Evolutionary conservation across 2,888 invertebrate genomes (phyloP), one percentile per base, ranked within the genome.

Genomic region (Scaeva pyrastri): DNA sequence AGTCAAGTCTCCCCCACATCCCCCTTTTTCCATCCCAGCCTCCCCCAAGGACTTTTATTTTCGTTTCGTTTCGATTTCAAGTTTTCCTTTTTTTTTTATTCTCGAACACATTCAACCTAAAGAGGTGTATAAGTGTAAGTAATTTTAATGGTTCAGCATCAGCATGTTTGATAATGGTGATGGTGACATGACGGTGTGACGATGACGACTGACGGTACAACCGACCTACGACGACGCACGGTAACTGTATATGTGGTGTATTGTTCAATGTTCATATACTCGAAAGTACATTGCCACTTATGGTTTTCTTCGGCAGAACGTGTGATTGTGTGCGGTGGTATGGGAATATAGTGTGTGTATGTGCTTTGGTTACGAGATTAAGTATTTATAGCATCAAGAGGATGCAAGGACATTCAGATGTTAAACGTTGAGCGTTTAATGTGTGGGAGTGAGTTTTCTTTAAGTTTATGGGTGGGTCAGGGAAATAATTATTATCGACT

Each of bases 131-230:
- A 39, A 11, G 39, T 11, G 16, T 16, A 56, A 19, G 48, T 66
- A 66, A 66, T 66, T 66, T 31, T 48, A 66, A 31, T 48, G 48
- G 19, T n/a, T 66, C 64, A 64, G 64, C 64, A 48, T 66, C 64
- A 64, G 64, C 64, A 48, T 66, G 64, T 66, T 66, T 48, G 64
- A 45, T 48, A 45, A 48, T 10, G 14, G 16, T 60, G 31, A 31
- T 8, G 5, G 8, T 8, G 31, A 31, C 31, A 31, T 8, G 31
- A 31, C 31, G 6, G 31, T 31, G 31, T 31, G 31, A 31, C 31
- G n/a, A n/a, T n/a, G n/a, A n/a, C n/a, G n/a, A n/a, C n/a, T n/a
- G n/a, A n/a, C n/a, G n/a, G n/a, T n/a, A n/a, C n/a, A n/a, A n/a
- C n/a, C n/a, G n/a, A n/a, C n/a, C n/a, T n/a, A n/a, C n/a, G n/a